phyloP scores from a whole-genome alignment of 1,140 invertebrate genomes.

The Leptopilina boulardi region DNA sequence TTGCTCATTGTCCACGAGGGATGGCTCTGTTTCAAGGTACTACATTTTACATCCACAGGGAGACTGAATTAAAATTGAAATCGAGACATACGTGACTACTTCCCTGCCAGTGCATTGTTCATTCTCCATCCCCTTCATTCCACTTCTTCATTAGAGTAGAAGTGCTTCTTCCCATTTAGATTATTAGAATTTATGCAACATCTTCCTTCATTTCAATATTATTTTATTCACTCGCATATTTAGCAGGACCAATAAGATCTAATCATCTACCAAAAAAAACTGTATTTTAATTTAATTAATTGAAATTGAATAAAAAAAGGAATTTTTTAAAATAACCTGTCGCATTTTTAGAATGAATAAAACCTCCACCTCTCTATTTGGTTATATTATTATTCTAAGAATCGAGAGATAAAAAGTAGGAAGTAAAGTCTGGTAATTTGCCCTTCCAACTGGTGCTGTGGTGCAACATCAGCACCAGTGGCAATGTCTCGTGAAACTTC shows the following conservation, averaged over 20 bases:
- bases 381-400: background rate
- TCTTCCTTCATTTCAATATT: background rate
- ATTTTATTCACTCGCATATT: background rate
- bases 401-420: background rate
- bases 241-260: background rate
- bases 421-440: constrained; percentile 23
- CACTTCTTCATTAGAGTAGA: constrained; percentile 15
- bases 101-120: constrained; percentile 7
- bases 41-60: constrained; percentile 16
- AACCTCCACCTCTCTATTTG: background rate
- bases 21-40: constrained; percentile 37
- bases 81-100: constrained; percentile 34
- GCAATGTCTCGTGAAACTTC: constrained; percentile 30
- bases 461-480: background rate
- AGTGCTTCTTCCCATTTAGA: background rate
- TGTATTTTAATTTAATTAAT: too few relatives aligned
- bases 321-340: too few relatives aligned
- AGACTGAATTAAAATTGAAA: constrained; percentile 37
- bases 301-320: too few relatives aligned
- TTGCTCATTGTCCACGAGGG: constrained; percentile 39
- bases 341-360: too few relatives aligned
- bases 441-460: background rate
- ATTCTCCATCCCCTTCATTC: background rate
- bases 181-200: background rate
- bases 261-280: too few relatives aligned